Conservation (phyloP, 2,797 vertebrate species). For the Myotis planiceps region DNA sequence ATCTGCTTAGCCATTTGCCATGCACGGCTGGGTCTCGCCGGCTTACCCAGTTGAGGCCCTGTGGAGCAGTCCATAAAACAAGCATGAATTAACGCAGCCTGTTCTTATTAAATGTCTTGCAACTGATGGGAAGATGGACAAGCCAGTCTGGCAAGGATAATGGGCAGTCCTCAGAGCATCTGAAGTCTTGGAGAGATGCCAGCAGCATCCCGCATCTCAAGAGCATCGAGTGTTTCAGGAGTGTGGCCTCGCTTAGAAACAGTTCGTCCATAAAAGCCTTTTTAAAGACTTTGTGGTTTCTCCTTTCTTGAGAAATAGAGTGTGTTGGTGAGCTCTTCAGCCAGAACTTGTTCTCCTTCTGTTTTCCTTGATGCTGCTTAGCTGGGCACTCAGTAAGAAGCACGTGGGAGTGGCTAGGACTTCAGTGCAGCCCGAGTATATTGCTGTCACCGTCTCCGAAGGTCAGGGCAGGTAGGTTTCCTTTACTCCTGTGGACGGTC, state of each 20-base stretch:
- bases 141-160: conserved; percentile 70
- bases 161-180: conserved; percentile 53
- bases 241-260: conserved; percentile 49
- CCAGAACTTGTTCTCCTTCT: background rate
- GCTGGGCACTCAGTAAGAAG: background rate
- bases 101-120: conserved; percentile 65
- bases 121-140: conserved; percentile 70
- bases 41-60: conserved; percentile 71
- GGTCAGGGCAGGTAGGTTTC: background rate
- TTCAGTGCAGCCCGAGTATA: rapidly evolving
- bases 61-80: conserved; percentile 76
- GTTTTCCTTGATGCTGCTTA: background rate
- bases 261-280: conserved; percentile 54
- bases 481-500: background rate
- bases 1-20: conserved; percentile 65
- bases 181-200: conserved; percentile 67
- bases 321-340: conserved; percentile 20
- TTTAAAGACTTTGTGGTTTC: conserved; percentile 63
- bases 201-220: conserved; percentile 56
- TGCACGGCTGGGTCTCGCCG: conserved; percentile 63
- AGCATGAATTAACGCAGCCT: conserved; percentile 74
- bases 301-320: conserved; percentile 47
- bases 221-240: conserved; percentile 42
- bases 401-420: background rate
- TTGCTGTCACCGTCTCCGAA: background rate